A percentile compares a stretch with the other conserved stretches of the same genome.
Evolutionary conservation across 2,113 vertebrate genomes (phyloP).

Genomic region (Lepus europaeus): DNA sequence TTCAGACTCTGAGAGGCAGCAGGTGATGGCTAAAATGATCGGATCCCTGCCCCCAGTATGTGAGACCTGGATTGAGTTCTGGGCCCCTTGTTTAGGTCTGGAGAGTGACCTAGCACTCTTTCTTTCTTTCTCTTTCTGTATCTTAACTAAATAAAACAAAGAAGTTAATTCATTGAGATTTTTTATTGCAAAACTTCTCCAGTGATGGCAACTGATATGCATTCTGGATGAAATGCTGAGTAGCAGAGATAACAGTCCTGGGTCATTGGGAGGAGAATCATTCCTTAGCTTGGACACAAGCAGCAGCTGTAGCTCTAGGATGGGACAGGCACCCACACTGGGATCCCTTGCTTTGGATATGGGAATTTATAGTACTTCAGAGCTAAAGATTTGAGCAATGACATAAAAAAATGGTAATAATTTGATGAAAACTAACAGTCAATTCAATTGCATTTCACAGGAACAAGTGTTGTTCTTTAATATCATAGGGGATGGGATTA

Average conservation of each 20-base stretch:
- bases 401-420: background rate
- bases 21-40: no score
- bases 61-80: no score
- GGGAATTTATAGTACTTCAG: no score
- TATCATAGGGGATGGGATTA: background rate
- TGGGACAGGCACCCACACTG: background rate
- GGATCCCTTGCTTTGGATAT: background rate
- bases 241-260: background rate
- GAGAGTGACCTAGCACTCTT: no score
- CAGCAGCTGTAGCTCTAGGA: background rate
- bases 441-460: background rate
- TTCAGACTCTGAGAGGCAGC: no score
- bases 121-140: no score
- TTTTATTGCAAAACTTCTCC: no score
- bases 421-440: slow-evolving; percentile 17
- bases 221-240: background rate
- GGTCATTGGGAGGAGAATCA: background rate
- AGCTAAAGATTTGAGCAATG: background rate
- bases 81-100: no score
- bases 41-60: no score
- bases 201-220: background rate
- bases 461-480: slow-evolving; percentile 1
- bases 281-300: background rate
- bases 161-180: no score
- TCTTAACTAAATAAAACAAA: no score